Conservation (phyloP, 2,888 invertebrate genomes). For the Drosophila peninsularis region DNA sequence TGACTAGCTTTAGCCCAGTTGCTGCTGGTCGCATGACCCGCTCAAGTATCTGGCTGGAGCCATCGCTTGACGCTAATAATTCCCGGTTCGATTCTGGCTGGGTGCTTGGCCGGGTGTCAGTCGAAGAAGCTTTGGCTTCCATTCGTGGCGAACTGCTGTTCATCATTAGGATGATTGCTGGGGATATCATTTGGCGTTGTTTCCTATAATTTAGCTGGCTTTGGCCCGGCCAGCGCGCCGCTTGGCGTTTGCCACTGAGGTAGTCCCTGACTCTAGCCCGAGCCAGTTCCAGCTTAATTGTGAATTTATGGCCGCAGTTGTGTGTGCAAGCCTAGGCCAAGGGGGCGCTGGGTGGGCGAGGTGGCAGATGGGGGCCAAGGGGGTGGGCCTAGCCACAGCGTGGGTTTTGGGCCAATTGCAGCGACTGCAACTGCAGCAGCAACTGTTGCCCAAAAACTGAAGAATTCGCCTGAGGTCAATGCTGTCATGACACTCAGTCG, state of each 20-base stretch:
- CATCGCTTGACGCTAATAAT: constrained; percentile 7
- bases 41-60: neutral
- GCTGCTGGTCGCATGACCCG: constrained; percentile 6
- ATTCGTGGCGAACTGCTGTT: constrained; percentile 17
- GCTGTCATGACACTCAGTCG: constrained; percentile 69
- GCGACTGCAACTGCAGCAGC: constrained; percentile 29
- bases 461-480: constrained; percentile 66
- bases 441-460: constrained; percentile 49
- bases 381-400: constrained; percentile 7
- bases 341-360: neutral
- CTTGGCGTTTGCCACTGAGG: constrained; percentile 23
- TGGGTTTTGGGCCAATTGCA: constrained; percentile 31
- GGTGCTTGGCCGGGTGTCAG: neutral
- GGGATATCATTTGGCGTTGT: constrained; percentile 42
- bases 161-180: constrained; percentile 57
- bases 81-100: constrained; percentile 5
- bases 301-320: constrained; percentile 31
- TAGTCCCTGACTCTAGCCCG: constrained; percentile 18
- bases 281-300: constrained; percentile 40
- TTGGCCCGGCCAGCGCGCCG: neutral
- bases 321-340: neutral
- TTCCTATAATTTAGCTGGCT: constrained; percentile 43
- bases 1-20: constrained; percentile 7
- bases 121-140: neutral
- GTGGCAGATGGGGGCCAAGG: neutral